Base-by-base conservation (phyloP, 2,797 vertebrate genomes). In the Ctenopoma multispine region DNA sequence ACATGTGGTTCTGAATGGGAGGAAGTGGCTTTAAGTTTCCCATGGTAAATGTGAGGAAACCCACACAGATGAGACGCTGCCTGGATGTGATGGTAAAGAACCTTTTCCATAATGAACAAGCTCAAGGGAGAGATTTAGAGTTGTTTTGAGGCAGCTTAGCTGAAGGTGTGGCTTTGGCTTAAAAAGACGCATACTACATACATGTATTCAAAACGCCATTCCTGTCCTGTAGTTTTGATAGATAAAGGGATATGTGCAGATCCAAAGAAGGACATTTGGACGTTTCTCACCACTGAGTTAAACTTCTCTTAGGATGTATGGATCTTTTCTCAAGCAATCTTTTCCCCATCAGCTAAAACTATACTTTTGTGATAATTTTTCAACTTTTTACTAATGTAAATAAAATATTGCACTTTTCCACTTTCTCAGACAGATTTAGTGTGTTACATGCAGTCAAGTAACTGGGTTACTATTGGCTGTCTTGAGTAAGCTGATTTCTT, bases 21-120 rank as follows among this genome's bases (percentile, higher is more conserved):
- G 93, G 93, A 95, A 92, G 83, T 84, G 80, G 79, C 21, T 85
- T 82, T 79, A 71, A 5, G 75, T 90, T 91, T 91, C 90, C 88
- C 72, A 74, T 59, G 72, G 55, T 70, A 64, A 79, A 89, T 65
- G 46, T 57, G 80, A 89, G 87, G 89, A 92, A 92, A 85, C 84
- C 27, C 18, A 71, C 68, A 53, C 65, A 70, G 84, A 79, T 70
- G 83, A 80, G 75, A 83, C 59, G n/a, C 54, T 23, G 60, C 60
- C 72, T 82, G 83, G 79, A 82, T 60, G 68, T 72, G 75, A 81
- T 64, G 69, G 56, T 66, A 63, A 73, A 65, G 53, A 5, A 34
- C 40, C 63, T 63, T 81, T 86, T 50, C 79, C 75, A 56, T 71
- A 53, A 84, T 58, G 75, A 84, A 70, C 12, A 71, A 65, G 23